Percentiles rank a stretch among this genome's conserved stretches.
Conservation (phyloP, 2,797 vertebrate species). For the Urosaurus nigricauda region DNA sequence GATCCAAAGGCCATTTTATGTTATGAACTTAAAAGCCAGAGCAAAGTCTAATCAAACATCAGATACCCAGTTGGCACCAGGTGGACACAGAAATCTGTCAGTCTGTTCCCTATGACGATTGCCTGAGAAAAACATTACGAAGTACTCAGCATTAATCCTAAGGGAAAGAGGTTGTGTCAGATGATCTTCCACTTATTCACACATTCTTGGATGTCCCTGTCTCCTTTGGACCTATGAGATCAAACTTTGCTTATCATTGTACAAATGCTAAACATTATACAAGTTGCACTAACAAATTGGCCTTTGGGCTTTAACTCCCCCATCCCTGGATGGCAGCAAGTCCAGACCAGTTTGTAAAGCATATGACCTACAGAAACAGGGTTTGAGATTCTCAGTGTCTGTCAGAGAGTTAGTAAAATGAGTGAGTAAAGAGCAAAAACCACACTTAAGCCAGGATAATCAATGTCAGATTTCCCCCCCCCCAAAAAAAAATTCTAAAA, state of each 20-base stretch:
- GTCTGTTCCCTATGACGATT: not conserved
- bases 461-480: no score
- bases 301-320: conserved; percentile 19
- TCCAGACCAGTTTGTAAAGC: not conserved
- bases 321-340: not conserved
- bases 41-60: conserved; percentile 65
- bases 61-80: conserved; percentile 42
- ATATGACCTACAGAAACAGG: not conserved
- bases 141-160: rapidly evolving
- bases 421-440: no score
- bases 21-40: conserved; percentile 42
- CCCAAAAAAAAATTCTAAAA: no score
- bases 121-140: rapidly evolving
- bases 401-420: not conserved
- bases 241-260: conserved; percentile 18
- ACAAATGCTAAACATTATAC: conserved; percentile 33
- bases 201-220: not conserved
- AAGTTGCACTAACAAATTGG: conserved; percentile 8
- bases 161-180: conserved; percentile 6
- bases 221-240: not conserved
- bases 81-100: conserved; percentile 24
- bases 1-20: conserved; percentile 58
- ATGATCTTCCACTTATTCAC: not conserved
- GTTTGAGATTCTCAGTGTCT: not conserved
- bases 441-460: no score